Percentiles rank a stretch among this genome's conserved stretches.
Evolutionary conservation across 2,888 invertebrate genomes (phyloP).

Genomic region (Polymixis flavicincta): DNA sequence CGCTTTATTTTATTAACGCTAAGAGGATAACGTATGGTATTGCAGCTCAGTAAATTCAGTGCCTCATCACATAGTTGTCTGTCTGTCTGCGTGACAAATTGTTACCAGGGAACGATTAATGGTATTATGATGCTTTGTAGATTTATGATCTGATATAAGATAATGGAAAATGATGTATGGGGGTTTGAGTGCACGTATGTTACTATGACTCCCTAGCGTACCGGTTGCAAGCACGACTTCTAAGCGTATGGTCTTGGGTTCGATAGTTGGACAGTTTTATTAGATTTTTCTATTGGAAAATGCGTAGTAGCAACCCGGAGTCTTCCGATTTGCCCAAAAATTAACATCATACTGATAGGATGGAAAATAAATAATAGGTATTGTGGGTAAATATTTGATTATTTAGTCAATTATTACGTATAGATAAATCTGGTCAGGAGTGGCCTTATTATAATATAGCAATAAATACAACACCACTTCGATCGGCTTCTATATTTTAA

Average conservation of each 20-base stretch:
- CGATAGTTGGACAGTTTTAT: neutral
- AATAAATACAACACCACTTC: conserved; percentile 1
- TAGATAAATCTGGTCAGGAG: neutral
- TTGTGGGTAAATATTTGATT: neutral
- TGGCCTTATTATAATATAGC: neutral
- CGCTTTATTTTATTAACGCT: conserved; percentile 17
- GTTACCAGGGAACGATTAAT: conserved; percentile 82
- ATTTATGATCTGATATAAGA: conserved; percentile 79
- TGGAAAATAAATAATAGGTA: neutral
- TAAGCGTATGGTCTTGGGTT: neutral
- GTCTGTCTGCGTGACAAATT: conserved; percentile 85
- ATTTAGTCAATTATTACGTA: neutral
- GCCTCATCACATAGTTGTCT: conserved; percentile 69
- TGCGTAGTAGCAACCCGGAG: neutral
- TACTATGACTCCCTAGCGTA: neutral
- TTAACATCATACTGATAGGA: neutral
- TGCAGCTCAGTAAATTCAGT: conserved; percentile 44
- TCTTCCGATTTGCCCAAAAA: neutral
- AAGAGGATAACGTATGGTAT: conserved; percentile 16
- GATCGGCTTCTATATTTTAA: conserved; percentile 11
- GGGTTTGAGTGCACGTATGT: conserved; percentile 16
- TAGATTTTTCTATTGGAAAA: neutral
- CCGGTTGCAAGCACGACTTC: neutral
- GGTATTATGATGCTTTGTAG: conserved; percentile 77
- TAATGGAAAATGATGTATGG: conserved; percentile 76